Base-by-base conservation (phyloP, 2,113 vertebrate genomes). In the Cavia porcellus region DNA sequence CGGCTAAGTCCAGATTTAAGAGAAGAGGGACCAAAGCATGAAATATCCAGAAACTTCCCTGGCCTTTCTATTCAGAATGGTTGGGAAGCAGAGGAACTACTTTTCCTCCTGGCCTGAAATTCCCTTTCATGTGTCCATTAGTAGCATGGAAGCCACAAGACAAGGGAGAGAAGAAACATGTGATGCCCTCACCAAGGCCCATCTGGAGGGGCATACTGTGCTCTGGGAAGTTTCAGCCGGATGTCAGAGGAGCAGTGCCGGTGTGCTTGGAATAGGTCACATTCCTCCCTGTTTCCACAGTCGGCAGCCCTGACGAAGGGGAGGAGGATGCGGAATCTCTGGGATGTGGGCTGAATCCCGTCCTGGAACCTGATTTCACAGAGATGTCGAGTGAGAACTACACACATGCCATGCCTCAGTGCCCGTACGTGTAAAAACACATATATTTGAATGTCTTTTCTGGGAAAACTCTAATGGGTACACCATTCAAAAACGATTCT, bases 161-260 rank as follows among this genome's bases (percentile, higher is more conserved):
- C 62, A 86, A 35, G 52, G 52, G 5, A 14, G 9, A 68, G 38
- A 35, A n/a, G 30, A 11, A 68, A 9, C 70, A 45, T 11, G 13
- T 30, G 80, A 86, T 90, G 35, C 55, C 47, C 77, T 86, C 45
- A n/a, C 38, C 47, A 62, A 82, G 55, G 25, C 82, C 84, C 45
- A 47, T 72, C 81, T 96, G 82, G n/a, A 50, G 42, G 38, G 64
- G 52, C 42, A 64, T 11, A 85, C 24, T 30, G n/a, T 86, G 66
- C 84, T 81, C 91, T 94, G 94, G 89, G 82, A 74, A 52, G 66
- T 95, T 96, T 89, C 75, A 35, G 24, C 20, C 15, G 92, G 93
- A 86, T 57, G 28, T 15, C 70, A 72, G 94, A 92, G 75, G 68
- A 77, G 66, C 9, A 11, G 52, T 3, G 57, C 70, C 45, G 19